A percentile compares a stretch with the other conserved stretches of the same genome.
Conservation (phyloP, 2,113 vertebrate species). For the Pangasianodon gigas region DNA sequence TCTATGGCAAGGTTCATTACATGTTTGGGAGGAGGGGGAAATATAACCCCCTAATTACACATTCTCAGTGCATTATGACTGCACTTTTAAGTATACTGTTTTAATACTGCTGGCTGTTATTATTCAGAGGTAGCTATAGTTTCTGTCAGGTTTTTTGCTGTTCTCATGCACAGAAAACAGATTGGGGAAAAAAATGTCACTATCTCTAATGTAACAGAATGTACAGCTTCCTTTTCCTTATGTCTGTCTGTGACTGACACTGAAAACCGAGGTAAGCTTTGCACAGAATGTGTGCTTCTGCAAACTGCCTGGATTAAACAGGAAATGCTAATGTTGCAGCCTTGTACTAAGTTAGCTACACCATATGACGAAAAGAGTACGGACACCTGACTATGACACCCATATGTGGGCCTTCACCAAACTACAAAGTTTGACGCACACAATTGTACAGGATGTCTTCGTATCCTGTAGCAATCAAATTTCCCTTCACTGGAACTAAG, state of each 20-base stretch:
- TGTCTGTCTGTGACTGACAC: neutral
- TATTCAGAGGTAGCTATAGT: neutral
- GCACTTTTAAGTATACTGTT: neutral
- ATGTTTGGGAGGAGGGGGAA: neutral
- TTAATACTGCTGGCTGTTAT: neutral
- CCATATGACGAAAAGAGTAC: neutral
- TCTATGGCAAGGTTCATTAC: neutral
- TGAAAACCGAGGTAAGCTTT: neutral
- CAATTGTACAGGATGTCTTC: neutral
- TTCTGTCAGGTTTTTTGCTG: neutral
- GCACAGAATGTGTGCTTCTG: neutral
- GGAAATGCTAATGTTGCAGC: constrained; percentile 1
- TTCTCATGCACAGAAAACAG: neutral
- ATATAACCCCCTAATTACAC: neutral
- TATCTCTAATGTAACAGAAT: neutral
- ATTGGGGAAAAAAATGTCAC: neutral
- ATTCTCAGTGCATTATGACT: neutral
- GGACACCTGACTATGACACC: neutral
- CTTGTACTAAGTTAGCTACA: neutral
- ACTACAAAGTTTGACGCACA: neutral
- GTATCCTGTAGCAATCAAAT: neutral
- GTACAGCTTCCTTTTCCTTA: neutral
- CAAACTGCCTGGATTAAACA: neutral
- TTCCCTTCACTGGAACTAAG: neutral
- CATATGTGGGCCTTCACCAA: neutral